Base-by-base conservation (phyloP, 2,888 invertebrate genomes). In the Azorinus chamasolen region DNA sequence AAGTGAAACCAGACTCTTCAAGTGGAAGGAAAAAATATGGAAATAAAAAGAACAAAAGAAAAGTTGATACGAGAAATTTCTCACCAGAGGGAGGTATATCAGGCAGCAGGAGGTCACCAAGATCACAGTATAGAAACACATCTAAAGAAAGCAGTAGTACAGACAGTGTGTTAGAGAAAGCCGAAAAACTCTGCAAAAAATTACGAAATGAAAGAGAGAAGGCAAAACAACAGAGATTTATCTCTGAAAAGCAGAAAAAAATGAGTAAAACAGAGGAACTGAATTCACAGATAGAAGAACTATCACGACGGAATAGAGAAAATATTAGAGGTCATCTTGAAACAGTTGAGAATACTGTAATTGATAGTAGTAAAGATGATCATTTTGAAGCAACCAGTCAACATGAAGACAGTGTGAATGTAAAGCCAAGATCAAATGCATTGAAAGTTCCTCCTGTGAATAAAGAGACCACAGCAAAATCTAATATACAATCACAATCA, bases 111-210 rank as follows among this genome's bases (percentile, higher is more conserved):
- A 32, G 32, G 10, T 32, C 32, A 10, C 32, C 32, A 10, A 32
- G 32, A 10, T 32, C 32, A 32, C 5, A 32, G 32, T 32, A 6
- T 10, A 32, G 4, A 32, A 32, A 32, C 10, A 32, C 32, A 32
- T 4, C 5, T 4, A 32, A 32, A 10, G 32, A 32, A 10, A 32
- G 32, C 32, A 32, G 32, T 58, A 57, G 55, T 25, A 68, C 68
- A 27, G 82, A 79, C 43, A 74, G 75, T 66, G 85, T 89, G 18
- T 64, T 89, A 14, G 87, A 87, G 66, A 83, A 83, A 63, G 89
- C 89, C 41, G 88, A 88, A 65, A 82, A 83, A 51, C 64, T 89
- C 32, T 89, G 88, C 73, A 86, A 80, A 59, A 87, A 87, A 59
- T 71, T 89, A 8, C 37, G 88, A 66, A 86, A 87, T 63, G 87